phyloP scores from a whole-genome alignment of 2,113 vertebrate genomes.

The Puma concolor region DNA sequence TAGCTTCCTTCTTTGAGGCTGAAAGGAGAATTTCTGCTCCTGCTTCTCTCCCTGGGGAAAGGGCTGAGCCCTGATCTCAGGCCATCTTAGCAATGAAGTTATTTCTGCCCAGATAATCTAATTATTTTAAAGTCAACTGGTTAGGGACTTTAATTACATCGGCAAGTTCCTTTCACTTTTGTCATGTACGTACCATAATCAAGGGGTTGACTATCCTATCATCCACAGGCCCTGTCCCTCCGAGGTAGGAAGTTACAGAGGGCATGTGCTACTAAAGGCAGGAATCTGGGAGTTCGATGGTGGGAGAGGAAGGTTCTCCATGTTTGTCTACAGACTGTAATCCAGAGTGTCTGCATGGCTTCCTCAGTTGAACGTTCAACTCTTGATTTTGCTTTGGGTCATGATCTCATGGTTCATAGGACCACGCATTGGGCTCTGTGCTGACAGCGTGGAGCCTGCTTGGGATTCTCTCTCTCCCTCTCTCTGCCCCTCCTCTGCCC shows the following conservation, averaged over 20 bases:
- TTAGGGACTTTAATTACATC: not conserved
- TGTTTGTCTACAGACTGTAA: not conserved
- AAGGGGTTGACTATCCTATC: fast-evolving
- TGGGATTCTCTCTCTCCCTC: no score
- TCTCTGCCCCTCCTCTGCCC: no score
- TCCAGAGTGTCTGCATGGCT: not conserved
- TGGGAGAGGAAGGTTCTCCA: not conserved
- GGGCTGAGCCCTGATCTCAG: not conserved
- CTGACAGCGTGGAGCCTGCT: no score
- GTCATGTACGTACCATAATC: not conserved
- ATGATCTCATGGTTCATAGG: no score
- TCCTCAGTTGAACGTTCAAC: no score
- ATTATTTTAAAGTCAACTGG: not conserved
- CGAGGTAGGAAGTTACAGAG: fast-evolving
- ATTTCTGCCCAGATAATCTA: not conserved
- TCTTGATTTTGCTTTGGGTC: no score
- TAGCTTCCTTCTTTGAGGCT: not conserved
- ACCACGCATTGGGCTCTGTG: no score
- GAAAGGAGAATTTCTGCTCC: not conserved
- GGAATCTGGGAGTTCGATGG: not conserved
- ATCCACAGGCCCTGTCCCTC: not conserved
- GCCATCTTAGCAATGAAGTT: not conserved
- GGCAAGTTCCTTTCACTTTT: not conserved
- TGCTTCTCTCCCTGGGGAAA: not conserved
- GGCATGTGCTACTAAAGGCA: fast-evolving